Base-by-base conservation (phyloP, 2,888 invertebrate species). In the Lepidochitona cinerea region DNA sequence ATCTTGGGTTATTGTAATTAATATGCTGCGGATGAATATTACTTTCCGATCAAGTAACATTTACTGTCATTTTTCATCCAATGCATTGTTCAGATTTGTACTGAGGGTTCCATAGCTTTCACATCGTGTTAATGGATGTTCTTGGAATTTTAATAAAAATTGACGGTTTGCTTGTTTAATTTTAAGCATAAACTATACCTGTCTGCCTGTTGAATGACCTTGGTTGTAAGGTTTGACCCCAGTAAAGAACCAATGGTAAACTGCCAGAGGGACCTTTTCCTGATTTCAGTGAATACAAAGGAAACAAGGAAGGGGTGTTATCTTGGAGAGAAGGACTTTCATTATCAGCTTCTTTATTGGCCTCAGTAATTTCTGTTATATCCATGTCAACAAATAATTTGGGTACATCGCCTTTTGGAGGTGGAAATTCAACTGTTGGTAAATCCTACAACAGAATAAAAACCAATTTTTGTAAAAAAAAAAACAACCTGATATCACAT, bases 211-310 rank as follows among this genome's bases (percentile, higher is more conserved):
- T 84, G 75, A 81, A 85, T 29, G 75, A 75, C 18, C 52, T 68
- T 0, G 88, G 89, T 74, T 79, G 76, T 0, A 76, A 77, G 64
- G 75, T 79, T 72, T 84, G 88, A 1, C 83, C 85, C 86, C 88
- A 88, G 81, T 85, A 88, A 68, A 87, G 80, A 14, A 87, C 77
- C 29, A 90, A 71, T 0, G 89, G 89, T 18, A 89, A 73, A 35
- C 75, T 82, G 7, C 89, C 89, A 79, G 84, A 83, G 0, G 89
- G 84, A 18, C 83, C 75, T 33, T 74, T 82, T 0, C 85, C 84
- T 2, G 81, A 74, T 71, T 85, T 83, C 54, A 88, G 77, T 6
- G 87, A 83, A 73, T 84, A 88, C n/a, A 89, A 79, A 0, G 88
- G 87, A 66, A 87, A 88, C 29, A 81, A 82, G 70, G 85, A 74